Base-by-base conservation (phyloP, 92 coral and sea anemone species). In the Palythoa grandiflora region DNA sequence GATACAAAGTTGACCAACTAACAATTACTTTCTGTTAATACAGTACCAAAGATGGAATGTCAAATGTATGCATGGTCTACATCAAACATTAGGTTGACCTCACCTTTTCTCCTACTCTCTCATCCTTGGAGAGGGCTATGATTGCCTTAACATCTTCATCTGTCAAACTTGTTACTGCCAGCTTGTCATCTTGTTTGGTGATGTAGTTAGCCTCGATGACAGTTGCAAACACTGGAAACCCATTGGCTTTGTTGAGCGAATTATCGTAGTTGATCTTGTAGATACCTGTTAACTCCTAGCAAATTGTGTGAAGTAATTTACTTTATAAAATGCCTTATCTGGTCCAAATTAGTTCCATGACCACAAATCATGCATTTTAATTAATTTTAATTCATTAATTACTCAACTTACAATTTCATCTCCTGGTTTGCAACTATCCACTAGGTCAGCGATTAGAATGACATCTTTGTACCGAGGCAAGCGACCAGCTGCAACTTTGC, bases 221-320 rank as follows among this genome's bases (percentile, higher is more conserved):
- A 38, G 99, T 97, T 6, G 99, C 99, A 84, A 97, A 97, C 17
- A 97, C 99, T 66, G 99, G 99, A 88, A 97, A 97, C 12, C 99
- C 99, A 88, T 97, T 96, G 70, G 99, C 94, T 60, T 96, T 88
- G 92, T 97, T 97, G 17, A 97, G 84, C 9, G 95, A 92, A 63
- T 91, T 92, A 89, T 97, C 99, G 37, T 97, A 97, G 88, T 95
- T 97, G 59, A 93, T 97, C 87, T 93, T 92, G 93, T 97, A 97
- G 91, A 97, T 97, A 7, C 99, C 99, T 6, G 99, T 97, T 87
- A 97, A 86, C 75, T 97, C 99, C 99, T 97, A 63, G 7, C 19
- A 63, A n/a, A 3, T 9, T 59, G 16, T 59, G n/a, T 12, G 4
- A 59, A 9, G 2, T 0, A 59, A 8, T 44, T 44, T 44, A 44